A percentile compares a stretch with the other conserved stretches of the same genome.
Evolutionary conservation across 2,888 invertebrate genomes (phyloP).

Genomic region (Diplazon laetatorius): DNA sequence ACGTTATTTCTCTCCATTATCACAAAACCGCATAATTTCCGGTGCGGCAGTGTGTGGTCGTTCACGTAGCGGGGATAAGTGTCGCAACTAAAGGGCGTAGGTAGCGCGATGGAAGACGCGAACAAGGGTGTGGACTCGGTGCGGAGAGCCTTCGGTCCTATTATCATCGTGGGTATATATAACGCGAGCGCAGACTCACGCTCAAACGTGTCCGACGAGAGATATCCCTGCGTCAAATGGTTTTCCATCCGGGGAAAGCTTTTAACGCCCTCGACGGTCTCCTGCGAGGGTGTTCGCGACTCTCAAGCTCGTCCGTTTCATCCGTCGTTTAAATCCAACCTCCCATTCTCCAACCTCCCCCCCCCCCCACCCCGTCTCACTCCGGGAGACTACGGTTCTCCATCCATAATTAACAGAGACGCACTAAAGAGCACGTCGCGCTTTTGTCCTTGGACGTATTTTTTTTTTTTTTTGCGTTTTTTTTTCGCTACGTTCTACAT

Average conservation of each 20-base stretch:
- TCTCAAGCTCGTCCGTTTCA: constrained; percentile 26
- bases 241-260: constrained; percentile 37
- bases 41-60: constrained; percentile 35
- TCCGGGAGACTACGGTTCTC: constrained; percentile 13
- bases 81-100: constrained; percentile 18
- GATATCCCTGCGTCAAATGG: constrained; percentile 18
- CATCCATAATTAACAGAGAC: constrained; percentile 18
- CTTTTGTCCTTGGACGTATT: constrained; percentile 5
- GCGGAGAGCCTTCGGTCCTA: constrained; percentile 12
- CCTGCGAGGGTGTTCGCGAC: constrained; percentile 17
- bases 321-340: constrained; percentile 20
- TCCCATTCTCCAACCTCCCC: no score
- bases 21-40: constrained; percentile 65
- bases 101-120: not conserved
- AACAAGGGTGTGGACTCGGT: not conserved
- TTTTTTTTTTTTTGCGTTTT: not conserved
- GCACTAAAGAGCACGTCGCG: constrained; percentile 21
- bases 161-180: not conserved
- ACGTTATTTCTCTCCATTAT: constrained; percentile 62
- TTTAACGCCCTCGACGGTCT: constrained; percentile 24
- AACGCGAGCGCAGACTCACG: not conserved
- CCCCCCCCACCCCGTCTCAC: no score
- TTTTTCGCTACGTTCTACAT: not conserved
- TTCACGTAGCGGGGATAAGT: constrained; percentile 19
- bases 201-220: constrained; percentile 2